Evolutionary conservation across 2,797 vertebrate genomes (phyloP).

Genomic region (Danio choprae): DNA sequence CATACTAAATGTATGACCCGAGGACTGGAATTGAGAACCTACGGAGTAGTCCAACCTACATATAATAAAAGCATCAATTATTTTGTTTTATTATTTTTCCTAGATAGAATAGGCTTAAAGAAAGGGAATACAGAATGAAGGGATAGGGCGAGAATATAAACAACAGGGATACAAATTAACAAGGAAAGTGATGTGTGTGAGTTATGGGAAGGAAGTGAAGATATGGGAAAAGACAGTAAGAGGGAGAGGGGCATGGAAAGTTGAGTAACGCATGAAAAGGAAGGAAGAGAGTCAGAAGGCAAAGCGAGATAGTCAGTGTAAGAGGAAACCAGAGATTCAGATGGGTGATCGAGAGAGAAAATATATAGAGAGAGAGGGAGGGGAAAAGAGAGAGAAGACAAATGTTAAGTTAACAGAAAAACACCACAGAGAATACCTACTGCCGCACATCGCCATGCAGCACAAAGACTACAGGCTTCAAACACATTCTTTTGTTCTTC

Average conservation of each 20-base stretch:
- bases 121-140: slow-evolving; percentile 37
- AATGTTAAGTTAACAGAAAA: slow-evolving; percentile 57
- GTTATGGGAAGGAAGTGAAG: slow-evolving; percentile 10
- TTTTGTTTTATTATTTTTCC: too few relatives aligned
- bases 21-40: too few relatives aligned
- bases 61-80: too few relatives aligned
- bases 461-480: slow-evolving; percentile 58
- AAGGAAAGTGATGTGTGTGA: slow-evolving; percentile 15
- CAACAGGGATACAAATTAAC: not conserved
- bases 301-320: slow-evolving; percentile 43
- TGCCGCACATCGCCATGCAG: slow-evolving; percentile 35
- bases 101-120: not conserved
- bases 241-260: slow-evolving; percentile 48
- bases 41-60: too few relatives aligned
- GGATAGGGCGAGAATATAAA: slow-evolving; percentile 5
- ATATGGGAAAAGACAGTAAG: slow-evolving; percentile 17
- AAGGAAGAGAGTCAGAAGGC: slow-evolving; percentile 52
- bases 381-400: slow-evolving; percentile 42
- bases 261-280: slow-evolving; percentile 49
- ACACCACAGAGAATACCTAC: slow-evolving; percentile 47
- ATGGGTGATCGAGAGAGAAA: slow-evolving; percentile 41
- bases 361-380: slow-evolving; percentile 13
- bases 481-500: slow-evolving; percentile 56
- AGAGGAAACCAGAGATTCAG: slow-evolving; percentile 34
- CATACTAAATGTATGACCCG: too few relatives aligned